phyloP scores from a whole-genome alignment of 2,888 invertebrate genomes.

The Tiphia femorata region DNA sequence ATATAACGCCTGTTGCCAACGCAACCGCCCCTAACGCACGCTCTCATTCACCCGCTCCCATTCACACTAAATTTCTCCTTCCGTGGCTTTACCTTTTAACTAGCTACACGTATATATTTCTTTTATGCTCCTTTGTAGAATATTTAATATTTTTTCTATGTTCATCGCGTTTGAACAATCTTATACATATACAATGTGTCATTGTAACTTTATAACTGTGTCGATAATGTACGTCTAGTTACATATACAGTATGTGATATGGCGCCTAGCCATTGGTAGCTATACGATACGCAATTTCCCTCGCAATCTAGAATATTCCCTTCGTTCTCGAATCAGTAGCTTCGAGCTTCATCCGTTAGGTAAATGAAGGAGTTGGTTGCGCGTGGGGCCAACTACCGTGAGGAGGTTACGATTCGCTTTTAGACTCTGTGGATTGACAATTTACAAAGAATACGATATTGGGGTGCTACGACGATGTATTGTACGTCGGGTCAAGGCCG shows the following conservation, averaged over 20 bases:
- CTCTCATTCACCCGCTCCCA: constrained; percentile 47
- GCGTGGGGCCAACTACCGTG: too few species aligned
- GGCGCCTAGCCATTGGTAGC: constrained; percentile 40
- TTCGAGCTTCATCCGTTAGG: too few species aligned
- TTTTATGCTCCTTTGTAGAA: constrained; percentile 35
- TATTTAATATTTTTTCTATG: constrained; percentile 40
- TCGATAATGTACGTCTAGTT: constrained; percentile 42
- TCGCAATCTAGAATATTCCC: too few species aligned
- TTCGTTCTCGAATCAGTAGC: too few species aligned
- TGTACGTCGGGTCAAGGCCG: too few species aligned
- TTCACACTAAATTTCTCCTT: constrained; percentile 40
- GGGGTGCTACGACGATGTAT: too few species aligned
- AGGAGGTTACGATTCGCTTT: too few species aligned
- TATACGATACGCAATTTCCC: constrained; percentile 37
- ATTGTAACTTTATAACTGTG: constrained; percentile 39
- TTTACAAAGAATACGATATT: too few species aligned
- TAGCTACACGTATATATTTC: constrained; percentile 46
- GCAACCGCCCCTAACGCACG: constrained; percentile 55
- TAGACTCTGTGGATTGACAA: too few species aligned
- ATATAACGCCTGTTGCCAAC: constrained; percentile 56
- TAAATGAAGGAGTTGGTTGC: too few species aligned
- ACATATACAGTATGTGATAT: constrained; percentile 49
- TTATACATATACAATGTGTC: constrained; percentile 41
- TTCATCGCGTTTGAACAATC: constrained; percentile 23
- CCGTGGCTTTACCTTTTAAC: constrained; percentile 40